Percentiles rank a stretch among this genome's conserved stretches.
Conservation (phyloP, 2,113 vertebrate species). For the Saguinus imperator region DNA sequence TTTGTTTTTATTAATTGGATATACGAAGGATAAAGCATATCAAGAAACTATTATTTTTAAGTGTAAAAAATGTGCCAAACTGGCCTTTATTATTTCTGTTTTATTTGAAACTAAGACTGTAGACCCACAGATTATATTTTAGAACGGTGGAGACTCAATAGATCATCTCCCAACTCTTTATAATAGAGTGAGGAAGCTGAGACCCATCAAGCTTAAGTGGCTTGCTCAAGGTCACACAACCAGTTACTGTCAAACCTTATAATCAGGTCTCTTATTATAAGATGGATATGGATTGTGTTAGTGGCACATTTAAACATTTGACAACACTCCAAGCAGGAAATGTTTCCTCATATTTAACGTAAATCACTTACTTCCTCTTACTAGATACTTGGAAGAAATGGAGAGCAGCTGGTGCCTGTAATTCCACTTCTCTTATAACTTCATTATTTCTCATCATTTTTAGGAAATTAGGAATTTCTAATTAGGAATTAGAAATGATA, state of each 20-base stretch:
- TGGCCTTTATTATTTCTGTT: background rate
- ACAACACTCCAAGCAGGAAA: background rate
- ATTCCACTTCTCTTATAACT: background rate
- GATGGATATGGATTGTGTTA: background rate
- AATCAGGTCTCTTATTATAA: background rate
- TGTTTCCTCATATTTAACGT: background rate
- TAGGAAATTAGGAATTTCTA: too few relatives aligned
- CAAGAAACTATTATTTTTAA: background rate
- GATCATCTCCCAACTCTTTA: background rate
- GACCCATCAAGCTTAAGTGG: background rate
- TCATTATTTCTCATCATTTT: conserved; percentile 9
- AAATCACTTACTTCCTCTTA: background rate
- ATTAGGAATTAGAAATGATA: too few relatives aligned
- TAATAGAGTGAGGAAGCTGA: background rate
- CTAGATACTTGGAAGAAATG: background rate
- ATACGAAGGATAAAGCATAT: background rate
- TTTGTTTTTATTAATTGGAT: background rate
- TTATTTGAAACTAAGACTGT: background rate
- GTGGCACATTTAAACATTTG: background rate
- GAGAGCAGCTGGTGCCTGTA: background rate
- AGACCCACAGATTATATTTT: background rate
- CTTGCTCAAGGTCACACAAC: background rate
- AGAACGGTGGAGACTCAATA: background rate
- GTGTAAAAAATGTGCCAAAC: background rate
- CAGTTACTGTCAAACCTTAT: background rate